Base-by-base conservation (phyloP, 2,113 vertebrate species). In the Takifugu bimaculatus region DNA sequence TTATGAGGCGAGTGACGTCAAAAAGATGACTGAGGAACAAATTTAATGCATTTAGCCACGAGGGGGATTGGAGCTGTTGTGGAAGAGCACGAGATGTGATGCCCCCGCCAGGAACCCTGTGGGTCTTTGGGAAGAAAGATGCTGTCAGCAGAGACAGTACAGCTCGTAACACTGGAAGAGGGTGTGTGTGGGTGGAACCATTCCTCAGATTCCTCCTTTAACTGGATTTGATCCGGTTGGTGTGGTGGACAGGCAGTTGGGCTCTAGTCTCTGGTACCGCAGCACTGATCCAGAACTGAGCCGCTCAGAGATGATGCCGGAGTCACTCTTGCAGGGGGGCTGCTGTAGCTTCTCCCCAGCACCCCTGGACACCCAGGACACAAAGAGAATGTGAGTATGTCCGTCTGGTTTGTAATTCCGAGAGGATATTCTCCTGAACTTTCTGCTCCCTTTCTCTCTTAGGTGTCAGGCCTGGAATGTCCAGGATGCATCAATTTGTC, bases 381-480 rank as follows among this genome's bases (percentile, higher is more conserved):
- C 48, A 44, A 74, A 60, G 29, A 53, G n/a, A 65, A 63, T 67
- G 73, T 81, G 65, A 78, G 80, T 76, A 67, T 10, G 4, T 50
- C 14, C n/a, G 6, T 50, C 48, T 50, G 14, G 44, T 57, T 61
- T 5, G 15, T 50, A 48, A 26, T 14, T 32, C 29, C 9, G 5
- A 52, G 26, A 35, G 13, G 13, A 32, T 32, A 32, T 6, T 32
- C 39, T 45, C 3, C 47, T 49, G 12, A 48, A 7, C 2, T 14
- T 3, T 49, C 47, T 5, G 13, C 5, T 15, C 5, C 44, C 44
- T 47, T 20, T 60, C 27, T 67, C 2, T 50, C 57, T 12, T 25
- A 84, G 78, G 77, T 56, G 72, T 25, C 60, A 53, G 0, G 35
- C 53, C 52, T 78, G 65, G 70, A 82, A 70, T n/a, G 52, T 75